Evolutionary conservation across 2,888 invertebrate genomes (phyloP), one percentile per base, ranked within the genome.

Genomic region (Cosmia trapezina): DNA sequence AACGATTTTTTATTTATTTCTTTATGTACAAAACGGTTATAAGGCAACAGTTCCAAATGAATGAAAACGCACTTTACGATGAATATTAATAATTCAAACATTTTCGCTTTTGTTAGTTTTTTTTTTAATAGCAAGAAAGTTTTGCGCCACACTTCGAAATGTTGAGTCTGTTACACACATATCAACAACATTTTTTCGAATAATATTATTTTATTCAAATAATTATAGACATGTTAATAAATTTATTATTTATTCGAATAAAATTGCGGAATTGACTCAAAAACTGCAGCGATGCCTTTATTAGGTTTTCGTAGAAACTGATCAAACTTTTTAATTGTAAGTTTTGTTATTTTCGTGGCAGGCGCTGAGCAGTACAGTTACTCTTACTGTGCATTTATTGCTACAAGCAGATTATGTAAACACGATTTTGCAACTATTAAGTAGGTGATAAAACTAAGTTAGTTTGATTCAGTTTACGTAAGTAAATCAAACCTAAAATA

Each of bases 21-120:
- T 91, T 94, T 96, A 96, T 95, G 91, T 96, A 96, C 96, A 96
- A 96, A 96, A 95, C 93, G 91, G 93, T 95, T 91, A 94, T 96
- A 96, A 96, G 96, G 96, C 96, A 96, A 95, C 95, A 94, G 93
- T 94, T 94, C 88, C 87, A 95, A 96, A 94, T 91, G 85, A 95
- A 94, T 92, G 87, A 91, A 92, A 95, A 93, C 91, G 92, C 92
- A 89, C 88, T 85, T 88, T 88, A 88, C 85, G 87, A 88, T 90
- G 87, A 90, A 88, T 87, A 87, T 86, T 87, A 86, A 87, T 86
- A 86, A 86, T 87, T 83, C 80, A 87, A 90, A 89, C 83, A 87
- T 89, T 89, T 73, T 88, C 81, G 80, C 84, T 78, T 86, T 86
- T 81, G 74, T 65, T 84, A 64, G 77, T 82, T 86, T 85, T 84